These are phyloP conservation scores for Tinamus guttatus DNA, from an alignment of 2,113 vertebrate genomes.

Conservation along the genomic window DNA sequence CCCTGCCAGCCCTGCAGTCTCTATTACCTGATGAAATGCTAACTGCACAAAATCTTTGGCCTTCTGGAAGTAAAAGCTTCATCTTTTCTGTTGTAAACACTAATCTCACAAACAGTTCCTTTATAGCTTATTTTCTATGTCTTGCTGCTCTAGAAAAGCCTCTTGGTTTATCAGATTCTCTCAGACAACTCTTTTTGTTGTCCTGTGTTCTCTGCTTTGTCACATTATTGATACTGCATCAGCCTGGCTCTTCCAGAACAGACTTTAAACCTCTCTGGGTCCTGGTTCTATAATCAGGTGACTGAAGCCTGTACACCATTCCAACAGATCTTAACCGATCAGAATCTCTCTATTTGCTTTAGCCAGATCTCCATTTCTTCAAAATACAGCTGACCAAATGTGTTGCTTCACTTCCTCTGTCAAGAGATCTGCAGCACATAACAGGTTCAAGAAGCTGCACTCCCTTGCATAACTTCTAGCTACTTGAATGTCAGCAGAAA, in stretches of 20 bases:
- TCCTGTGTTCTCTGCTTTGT: not conserved
- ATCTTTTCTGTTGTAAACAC: not conserved
- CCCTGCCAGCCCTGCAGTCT: not conserved
- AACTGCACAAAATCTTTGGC: not conserved
- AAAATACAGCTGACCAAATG: not conserved
- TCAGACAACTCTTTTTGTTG: not conserved
- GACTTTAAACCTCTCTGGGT: not conserved
- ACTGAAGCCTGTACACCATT: not conserved
- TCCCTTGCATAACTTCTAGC: not conserved
- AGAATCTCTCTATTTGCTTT: not conserved
- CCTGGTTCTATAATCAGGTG: not conserved
- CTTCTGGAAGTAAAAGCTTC: not conserved
- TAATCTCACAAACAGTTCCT: not conserved
- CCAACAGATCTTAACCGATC: not conserved
- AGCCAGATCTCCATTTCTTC: not conserved
- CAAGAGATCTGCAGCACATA: not conserved
- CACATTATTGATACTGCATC: not conserved
- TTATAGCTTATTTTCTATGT: not conserved
- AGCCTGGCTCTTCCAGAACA: not conserved
- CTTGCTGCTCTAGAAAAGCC: not conserved
- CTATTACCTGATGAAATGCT: not conserved
- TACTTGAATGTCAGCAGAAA: not conserved
- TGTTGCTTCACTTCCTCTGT: not conserved
- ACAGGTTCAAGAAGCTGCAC: not conserved
- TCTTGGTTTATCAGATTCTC: not conserved